These are phyloP conservation scores for rat (Rattus norvegicus) DNA, from an alignment of 2,113 vertebrate species.

Conservation along the genomic window DNA sequence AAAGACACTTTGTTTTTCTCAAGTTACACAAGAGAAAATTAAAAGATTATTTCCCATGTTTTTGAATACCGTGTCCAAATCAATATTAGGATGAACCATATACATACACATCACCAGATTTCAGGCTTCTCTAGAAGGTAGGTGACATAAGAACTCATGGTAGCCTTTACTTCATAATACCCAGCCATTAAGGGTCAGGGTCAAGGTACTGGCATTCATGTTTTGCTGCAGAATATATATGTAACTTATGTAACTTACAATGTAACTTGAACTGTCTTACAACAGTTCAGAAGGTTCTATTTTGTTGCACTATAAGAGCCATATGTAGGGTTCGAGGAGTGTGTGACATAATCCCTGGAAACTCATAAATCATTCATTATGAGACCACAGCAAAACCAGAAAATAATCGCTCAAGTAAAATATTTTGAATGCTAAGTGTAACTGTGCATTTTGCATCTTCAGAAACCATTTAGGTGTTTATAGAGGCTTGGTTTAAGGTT, in stretches of 20 bases:
- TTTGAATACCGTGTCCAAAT: neutral
- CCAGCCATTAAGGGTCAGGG: neutral
- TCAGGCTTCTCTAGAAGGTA: neutral
- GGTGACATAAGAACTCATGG: neutral
- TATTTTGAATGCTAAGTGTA: neutral
- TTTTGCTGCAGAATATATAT: neutral
- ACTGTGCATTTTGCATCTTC: neutral
- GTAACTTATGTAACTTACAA: neutral
- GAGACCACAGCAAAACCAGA: neutral
- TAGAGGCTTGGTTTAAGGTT: neutral
- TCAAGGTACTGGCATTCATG: neutral
- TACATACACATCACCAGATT: neutral
- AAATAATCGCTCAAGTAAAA: neutral
- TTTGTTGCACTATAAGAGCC: neutral
- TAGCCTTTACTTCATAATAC: neutral
- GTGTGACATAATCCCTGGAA: neutral
- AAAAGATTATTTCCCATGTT: neutral
- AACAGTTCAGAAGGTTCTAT: neutral
- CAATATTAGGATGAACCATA: neutral
- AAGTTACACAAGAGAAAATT: constrained; percentile 8
- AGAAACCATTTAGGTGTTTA: neutral
- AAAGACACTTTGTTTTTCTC: constrained; percentile 3
- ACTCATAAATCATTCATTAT: neutral
- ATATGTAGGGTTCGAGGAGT: neutral
- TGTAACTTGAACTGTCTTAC: neutral